phyloP scores from a whole-genome alignment of 2,888 invertebrate species.

The Saturnia japonica region DNA sequence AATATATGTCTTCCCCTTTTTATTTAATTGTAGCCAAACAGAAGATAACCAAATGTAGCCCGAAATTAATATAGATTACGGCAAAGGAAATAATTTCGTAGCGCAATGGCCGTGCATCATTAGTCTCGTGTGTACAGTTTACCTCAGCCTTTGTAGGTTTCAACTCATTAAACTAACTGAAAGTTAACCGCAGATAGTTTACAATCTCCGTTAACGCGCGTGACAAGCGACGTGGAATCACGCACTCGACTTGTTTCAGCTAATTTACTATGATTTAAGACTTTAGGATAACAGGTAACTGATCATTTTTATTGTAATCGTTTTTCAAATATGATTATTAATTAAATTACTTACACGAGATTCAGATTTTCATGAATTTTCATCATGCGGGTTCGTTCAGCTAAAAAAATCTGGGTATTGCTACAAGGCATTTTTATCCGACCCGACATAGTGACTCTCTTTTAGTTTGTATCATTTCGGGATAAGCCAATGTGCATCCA shows the following conservation, averaged over 20 bases:
- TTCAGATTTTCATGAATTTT: background rate
- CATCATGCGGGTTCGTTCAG: background rate
- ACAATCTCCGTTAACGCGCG: constrained; percentile 9
- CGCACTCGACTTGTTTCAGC: background rate
- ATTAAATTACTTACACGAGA: background rate
- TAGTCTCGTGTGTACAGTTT: constrained; percentile 2
- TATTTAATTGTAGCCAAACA: no score
- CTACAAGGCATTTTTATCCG: no score
- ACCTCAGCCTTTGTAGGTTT: background rate
- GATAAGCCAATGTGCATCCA: no score
- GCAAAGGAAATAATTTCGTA: background rate
- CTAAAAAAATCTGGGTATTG: no score
- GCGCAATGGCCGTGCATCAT: background rate
- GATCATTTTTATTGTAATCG: background rate
- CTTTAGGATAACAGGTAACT: background rate
- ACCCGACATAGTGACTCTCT: no score
- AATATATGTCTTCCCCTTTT: no score
- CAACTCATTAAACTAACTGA: constrained; percentile 11
- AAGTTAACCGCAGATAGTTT: constrained; percentile 8
- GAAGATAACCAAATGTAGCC: no score
- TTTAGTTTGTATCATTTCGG: no score
- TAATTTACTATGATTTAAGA: background rate
- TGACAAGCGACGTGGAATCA: background rate
- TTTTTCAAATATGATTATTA: background rate
- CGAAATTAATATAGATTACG: background rate